These are phyloP conservation scores for Lasioglossum lativentre DNA, from an alignment of 2,888 invertebrate species.

Conservation along the genomic window DNA sequence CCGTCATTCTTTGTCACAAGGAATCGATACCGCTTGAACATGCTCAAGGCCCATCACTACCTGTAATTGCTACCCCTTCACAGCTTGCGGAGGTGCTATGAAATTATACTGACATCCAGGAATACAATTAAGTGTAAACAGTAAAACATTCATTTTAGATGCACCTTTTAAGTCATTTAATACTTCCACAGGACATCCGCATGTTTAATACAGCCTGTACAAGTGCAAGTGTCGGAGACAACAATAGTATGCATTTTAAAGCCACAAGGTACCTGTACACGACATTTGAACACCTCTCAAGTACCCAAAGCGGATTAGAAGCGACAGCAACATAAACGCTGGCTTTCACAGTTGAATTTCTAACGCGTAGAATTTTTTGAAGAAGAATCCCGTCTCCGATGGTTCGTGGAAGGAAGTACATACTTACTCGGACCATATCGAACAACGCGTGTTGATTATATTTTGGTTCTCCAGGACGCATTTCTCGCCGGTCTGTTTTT, in stretches of 20 bases:
- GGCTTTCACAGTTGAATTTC: neutral
- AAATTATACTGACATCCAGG: neutral
- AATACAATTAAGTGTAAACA: neutral
- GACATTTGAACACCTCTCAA: neutral
- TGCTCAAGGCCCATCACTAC: too few relatives aligned
- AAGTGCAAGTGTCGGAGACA: neutral
- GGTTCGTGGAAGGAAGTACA: neutral
- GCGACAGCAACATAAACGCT: constrained; percentile 1
- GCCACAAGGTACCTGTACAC: neutral
- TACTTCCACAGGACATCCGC: neutral
- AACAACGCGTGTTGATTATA: neutral
- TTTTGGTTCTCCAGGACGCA: too few relatives aligned
- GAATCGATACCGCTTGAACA: too few relatives aligned
- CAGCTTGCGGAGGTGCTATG: neutral
- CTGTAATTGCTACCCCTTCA: too few relatives aligned
- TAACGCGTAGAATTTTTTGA: neutral
- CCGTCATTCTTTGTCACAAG: too few relatives aligned
- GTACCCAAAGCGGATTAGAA: neutral
- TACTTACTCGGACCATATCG: too few relatives aligned
- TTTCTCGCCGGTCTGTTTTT: constrained; percentile 3
- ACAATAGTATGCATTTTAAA: neutral
- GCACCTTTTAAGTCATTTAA: neutral
- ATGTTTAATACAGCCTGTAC: too few relatives aligned
- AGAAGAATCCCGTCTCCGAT: neutral
- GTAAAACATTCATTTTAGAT: neutral